Percentiles rank a stretch among this genome's conserved stretches.
Evolutionary conservation across 2,797 vertebrate species (phyloP).

Genomic region (Rhinophrynus dorsalis): DNA sequence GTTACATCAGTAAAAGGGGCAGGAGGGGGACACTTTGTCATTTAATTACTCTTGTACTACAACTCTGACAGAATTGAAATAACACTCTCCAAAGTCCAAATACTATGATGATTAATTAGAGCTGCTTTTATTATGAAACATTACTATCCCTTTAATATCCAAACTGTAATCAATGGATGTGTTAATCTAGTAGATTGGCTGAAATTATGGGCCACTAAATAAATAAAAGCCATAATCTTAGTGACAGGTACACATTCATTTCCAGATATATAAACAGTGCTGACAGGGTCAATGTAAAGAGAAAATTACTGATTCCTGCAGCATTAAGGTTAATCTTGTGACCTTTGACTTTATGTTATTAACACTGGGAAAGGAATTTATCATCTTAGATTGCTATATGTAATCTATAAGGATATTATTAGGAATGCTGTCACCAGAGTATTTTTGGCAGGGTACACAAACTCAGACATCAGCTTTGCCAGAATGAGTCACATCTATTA

Average conservation of each 20-base stretch:
- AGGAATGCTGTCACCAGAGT: constrained; percentile 31
- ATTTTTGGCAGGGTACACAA: constrained; percentile 39
- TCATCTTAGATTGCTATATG: not conserved
- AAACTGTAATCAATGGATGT: too few species aligned
- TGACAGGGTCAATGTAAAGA: too few species aligned
- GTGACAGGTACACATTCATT: constrained; percentile 1
- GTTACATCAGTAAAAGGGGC: too few species aligned
- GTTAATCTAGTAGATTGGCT: constrained; percentile 9
- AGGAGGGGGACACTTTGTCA: too few species aligned
- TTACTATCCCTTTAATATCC: too few species aligned
- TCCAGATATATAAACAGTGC: not conserved
- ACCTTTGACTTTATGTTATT: constrained; percentile 24
- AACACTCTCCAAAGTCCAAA: too few species aligned
- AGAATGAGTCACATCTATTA: constrained; percentile 51
- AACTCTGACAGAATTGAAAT: too few species aligned
- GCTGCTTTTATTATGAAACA: too few species aligned
- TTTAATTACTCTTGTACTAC: too few species aligned
- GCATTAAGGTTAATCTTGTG: not conserved
- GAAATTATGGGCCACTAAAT: too few species aligned
- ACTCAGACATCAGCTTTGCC: not conserved
- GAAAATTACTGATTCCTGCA: constrained; percentile 6
- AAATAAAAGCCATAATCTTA: too few species aligned
- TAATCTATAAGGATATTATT: constrained; percentile 16
- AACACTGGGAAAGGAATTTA: not conserved
- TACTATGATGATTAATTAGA: too few species aligned